These are phyloP conservation scores for Aproaerema taeniolella DNA, from an alignment of 2,888 invertebrate genomes.

Conservation along the genomic window DNA sequence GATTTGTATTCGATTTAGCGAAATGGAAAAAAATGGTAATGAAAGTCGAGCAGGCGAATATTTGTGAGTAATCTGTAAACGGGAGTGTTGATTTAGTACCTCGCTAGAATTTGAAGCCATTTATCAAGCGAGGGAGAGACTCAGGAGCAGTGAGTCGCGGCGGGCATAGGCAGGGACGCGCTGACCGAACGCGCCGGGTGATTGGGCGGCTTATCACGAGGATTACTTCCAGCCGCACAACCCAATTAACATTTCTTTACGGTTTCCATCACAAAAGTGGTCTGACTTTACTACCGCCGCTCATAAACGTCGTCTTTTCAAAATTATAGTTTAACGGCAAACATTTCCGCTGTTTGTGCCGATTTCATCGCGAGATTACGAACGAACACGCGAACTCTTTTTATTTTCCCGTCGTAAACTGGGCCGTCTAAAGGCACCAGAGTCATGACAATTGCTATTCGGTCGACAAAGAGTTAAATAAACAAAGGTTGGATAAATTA, in stretches of 20 bases:
- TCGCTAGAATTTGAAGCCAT: too few relatives aligned
- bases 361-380: slow-evolving; percentile 2
- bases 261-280: slow-evolving; percentile 5
- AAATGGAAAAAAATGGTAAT: slow-evolving; percentile 10
- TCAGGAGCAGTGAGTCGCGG: neutral
- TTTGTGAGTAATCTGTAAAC: neutral
- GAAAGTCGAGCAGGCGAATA: slow-evolving; percentile 2
- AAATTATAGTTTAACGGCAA: slow-evolving; percentile 5
- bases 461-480: neutral
- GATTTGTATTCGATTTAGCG: slow-evolving; percentile 10
- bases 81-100: neutral
- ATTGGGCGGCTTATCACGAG: too few relatives aligned
- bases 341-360: slow-evolving; percentile 12
- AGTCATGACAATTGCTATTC: slow-evolving; percentile 13
- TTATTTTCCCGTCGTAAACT: slow-evolving; percentile 10
- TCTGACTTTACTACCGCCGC: slow-evolving; percentile 4
- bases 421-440: slow-evolving; percentile 3
- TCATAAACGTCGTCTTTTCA: slow-evolving; percentile 10
- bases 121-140: neutral
- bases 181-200: too few relatives aligned
- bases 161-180: too few relatives aligned
- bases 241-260: slow-evolving; percentile 10
- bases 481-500: slow-evolving; percentile 14
- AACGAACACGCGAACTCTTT: slow-evolving; percentile 5
- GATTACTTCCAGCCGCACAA: too few relatives aligned